phyloP scores from a whole-genome alignment of 2,888 invertebrate genomes.

The Yponomeuta sedellus region DNA sequence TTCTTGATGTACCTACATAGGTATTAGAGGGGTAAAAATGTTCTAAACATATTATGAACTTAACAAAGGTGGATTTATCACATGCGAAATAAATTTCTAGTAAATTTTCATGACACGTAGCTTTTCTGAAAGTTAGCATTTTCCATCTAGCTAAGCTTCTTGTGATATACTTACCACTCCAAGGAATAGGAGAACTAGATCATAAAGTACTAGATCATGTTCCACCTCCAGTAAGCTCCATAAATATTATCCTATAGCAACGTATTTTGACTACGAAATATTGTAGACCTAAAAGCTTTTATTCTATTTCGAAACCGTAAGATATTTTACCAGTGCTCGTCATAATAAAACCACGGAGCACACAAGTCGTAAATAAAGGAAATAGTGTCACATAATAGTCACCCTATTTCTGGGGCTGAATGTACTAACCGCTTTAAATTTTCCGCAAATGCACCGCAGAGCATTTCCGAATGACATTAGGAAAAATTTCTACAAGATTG shows the following conservation, averaged over 20 bases:
- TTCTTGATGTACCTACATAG: no score
- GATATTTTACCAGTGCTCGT: background rate
- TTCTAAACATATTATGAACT: no score
- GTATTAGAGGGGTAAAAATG: no score
- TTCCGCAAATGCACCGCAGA: slow-evolving; percentile 25
- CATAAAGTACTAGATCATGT: no score
- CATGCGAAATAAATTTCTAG: no score
- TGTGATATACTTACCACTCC: no score
- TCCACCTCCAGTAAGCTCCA: background rate
- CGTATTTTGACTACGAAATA: background rate
- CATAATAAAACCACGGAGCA: background rate
- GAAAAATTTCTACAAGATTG: slow-evolving; percentile 26
- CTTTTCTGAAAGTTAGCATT: no score
- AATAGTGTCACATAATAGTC: background rate
- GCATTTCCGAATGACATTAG: slow-evolving; percentile 26
- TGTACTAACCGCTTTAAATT: slow-evolving; percentile 24
- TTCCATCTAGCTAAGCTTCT: no score
- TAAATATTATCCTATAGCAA: background rate
- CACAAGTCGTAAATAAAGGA: background rate
- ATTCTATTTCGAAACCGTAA: background rate
- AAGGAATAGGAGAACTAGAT: no score
- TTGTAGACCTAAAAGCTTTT: background rate
- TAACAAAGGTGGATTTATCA: no score
- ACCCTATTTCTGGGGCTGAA: slow-evolving; percentile 15
- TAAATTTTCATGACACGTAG: no score